These are phyloP conservation scores for Conomelus anceps DNA, from an alignment of 2,888 invertebrate species.

Conservation along the genomic window DNA sequence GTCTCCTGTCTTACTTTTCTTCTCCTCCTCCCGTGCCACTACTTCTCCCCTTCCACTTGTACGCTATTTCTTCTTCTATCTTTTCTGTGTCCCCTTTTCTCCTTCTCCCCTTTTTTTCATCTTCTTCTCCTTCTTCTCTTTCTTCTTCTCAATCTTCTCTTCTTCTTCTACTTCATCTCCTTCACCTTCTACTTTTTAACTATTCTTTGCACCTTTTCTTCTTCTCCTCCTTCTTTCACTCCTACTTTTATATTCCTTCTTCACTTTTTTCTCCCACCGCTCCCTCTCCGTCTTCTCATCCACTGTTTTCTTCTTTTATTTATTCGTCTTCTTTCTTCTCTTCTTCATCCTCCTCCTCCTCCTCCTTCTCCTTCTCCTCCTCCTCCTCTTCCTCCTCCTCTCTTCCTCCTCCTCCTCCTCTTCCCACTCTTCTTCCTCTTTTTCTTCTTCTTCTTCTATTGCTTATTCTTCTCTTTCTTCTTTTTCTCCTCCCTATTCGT, in stretches of 20 bases:
- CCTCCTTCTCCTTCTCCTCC: neutral
- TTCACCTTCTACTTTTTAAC: too few species aligned
- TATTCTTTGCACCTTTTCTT: too few species aligned
- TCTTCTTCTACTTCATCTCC: too few species aligned
- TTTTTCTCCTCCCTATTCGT: neutral
- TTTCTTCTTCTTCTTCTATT: neutral
- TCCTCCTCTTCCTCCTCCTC: neutral
- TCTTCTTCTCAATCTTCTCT: too few species aligned
- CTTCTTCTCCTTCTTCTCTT: too few species aligned
- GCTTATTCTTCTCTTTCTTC: neutral
- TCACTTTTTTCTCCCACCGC: neutral
- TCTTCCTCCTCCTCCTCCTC: neutral
- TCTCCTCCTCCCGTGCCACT: too few species aligned
- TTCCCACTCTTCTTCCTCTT: neutral
- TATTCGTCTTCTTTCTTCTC: neutral
- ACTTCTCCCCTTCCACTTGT: too few species aligned
- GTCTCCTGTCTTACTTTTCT: too few species aligned
- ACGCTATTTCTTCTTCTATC: too few species aligned
- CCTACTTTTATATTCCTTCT: neutral
- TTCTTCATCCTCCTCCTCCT: neutral
- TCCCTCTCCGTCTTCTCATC: neutral
- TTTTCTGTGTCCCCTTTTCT: too few species aligned
- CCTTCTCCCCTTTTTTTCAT: too few species aligned
- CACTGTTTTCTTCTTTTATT: neutral
- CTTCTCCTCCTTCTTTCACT: too few species aligned